Evolutionary conservation across 2,113 vertebrate species (phyloP).

Genomic region (Pluvialis apricaria): DNA sequence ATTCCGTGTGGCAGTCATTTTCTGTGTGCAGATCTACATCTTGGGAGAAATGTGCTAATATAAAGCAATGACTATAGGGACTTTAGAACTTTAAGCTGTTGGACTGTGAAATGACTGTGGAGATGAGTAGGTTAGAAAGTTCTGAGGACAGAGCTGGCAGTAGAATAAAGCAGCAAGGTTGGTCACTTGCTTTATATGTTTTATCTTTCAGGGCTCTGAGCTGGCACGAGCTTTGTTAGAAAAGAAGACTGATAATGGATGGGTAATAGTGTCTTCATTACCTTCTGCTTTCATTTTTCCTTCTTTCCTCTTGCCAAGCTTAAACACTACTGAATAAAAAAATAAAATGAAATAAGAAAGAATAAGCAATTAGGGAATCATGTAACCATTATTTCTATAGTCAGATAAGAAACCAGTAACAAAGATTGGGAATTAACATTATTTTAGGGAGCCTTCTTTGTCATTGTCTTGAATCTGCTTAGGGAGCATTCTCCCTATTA

Average conservation of each 20-base stretch:
- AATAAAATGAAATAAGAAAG: background rate
- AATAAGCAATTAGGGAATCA: background rate
- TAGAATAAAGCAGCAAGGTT: background rate
- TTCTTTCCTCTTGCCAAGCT: background rate
- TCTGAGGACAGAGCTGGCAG: background rate
- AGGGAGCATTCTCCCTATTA: background rate
- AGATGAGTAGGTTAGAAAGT: background rate
- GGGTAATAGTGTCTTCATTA: slow-evolving; percentile 74
- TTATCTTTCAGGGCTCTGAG: slow-evolving; percentile 75
- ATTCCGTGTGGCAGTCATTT: background rate
- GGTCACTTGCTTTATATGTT: background rate
- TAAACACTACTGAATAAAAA: background rate
- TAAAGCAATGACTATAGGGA: background rate
- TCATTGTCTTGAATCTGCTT: background rate
- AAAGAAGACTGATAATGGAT: slow-evolving; percentile 76
- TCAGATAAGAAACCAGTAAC: background rate
- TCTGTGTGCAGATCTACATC: background rate
- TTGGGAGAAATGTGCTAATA: background rate
- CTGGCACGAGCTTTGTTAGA: slow-evolving; percentile 82
- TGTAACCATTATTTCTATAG: background rate
- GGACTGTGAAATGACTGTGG: background rate
- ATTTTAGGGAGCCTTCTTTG: background rate
- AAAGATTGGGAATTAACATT: background rate
- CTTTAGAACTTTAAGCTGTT: background rate
- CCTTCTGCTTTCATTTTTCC: background rate